These are phyloP conservation scores for Mungos mungo DNA, from an alignment of 2,113 vertebrate species.

Conservation along the genomic window DNA sequence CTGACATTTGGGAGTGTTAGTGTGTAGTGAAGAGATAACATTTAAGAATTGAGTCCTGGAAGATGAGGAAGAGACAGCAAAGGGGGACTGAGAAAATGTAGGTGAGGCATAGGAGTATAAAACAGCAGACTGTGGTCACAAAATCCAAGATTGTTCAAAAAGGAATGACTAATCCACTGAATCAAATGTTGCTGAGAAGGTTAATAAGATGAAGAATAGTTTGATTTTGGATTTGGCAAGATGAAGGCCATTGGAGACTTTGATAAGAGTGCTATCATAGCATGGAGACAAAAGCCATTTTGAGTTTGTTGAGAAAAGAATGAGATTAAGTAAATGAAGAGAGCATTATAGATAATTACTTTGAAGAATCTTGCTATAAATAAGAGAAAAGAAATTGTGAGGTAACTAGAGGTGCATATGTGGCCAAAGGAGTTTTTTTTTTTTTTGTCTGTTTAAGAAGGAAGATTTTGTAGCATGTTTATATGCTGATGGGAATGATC, in stretches of 20 bases:
- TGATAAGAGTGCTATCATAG: neutral
- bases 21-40: neutral
- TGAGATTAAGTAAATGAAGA: neutral
- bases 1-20: neutral
- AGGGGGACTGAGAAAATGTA: neutral
- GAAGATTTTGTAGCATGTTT: neutral
- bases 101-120: neutral
- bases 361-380: slow-evolving; percentile 20
- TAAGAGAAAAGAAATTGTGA: slow-evolving; percentile 27
- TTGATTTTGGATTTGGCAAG: slow-evolving; percentile 32
- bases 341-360: neutral
- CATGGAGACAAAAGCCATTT: neutral
- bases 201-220: slow-evolving; percentile 2
- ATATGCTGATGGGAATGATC: neutral
- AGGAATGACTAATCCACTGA: neutral
- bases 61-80: neutral
- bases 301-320: neutral
- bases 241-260: neutral
- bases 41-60: neutral
- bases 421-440: neutral
- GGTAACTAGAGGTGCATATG: neutral
- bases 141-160: slow-evolving; percentile 41
- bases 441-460: neutral
- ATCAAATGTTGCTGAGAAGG: neutral
- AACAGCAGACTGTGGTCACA: neutral